Conservation (phyloP, 2,888 invertebrate genomes). For the Digitonthophagus gazella region DNA sequence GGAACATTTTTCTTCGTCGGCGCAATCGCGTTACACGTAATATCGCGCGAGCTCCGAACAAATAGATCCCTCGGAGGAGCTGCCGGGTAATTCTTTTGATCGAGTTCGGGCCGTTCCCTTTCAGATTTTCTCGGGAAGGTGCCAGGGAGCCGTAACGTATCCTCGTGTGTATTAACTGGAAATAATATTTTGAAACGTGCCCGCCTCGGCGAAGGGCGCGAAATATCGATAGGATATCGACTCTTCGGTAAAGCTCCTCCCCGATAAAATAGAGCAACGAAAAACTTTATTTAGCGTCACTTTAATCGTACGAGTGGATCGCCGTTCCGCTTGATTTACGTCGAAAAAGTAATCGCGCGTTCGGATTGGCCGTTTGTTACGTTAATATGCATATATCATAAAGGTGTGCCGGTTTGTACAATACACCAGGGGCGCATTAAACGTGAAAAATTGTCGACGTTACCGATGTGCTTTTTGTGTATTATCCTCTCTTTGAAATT, state of each 20-base stretch:
- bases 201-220: constrained; percentile 5
- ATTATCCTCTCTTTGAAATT: background rate
- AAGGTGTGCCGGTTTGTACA: background rate
- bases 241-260: background rate
- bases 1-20: background rate
- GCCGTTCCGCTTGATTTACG: background rate
- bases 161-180: constrained; percentile 32
- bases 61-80: constrained; percentile 5
- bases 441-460: background rate
- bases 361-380: background rate
- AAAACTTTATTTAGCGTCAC: background rate
- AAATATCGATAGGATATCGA: constrained; percentile 15
- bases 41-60: background rate
- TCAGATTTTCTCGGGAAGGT: constrained; percentile 19
- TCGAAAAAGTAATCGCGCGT: background rate
- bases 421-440: background rate
- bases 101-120: constrained; percentile 21
- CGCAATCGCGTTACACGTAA: background rate
- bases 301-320: background rate
- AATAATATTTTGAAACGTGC: constrained; percentile 32
- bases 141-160: constrained; percentile 24
- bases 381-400: background rate
- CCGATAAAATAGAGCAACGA: constrained; percentile 2
- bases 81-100: constrained; percentile 18
- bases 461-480: background rate